These are phyloP conservation scores for Sesamia inferens DNA, from an alignment of 2,888 invertebrate genomes.

Conservation along the genomic window DNA sequence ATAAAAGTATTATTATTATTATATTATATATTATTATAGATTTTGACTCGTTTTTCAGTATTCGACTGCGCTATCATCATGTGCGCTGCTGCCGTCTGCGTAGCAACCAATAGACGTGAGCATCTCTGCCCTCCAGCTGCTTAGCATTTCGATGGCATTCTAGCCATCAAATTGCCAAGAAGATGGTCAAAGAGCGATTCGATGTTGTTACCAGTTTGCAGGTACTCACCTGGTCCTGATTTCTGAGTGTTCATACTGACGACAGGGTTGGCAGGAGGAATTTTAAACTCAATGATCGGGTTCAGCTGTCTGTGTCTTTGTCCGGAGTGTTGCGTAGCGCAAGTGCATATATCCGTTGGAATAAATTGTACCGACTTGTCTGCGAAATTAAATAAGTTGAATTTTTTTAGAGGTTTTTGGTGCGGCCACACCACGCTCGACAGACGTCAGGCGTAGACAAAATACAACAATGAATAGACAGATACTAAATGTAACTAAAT, in stretches of 20 bases:
- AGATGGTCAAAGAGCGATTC: neutral
- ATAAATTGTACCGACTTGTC: slow-evolving; percentile 1
- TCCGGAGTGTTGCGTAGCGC: slow-evolving; percentile 37
- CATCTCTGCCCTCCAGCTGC: no score
- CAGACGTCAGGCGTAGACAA: neutral
- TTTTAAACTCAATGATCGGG: neutral
- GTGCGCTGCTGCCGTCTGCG: no score
- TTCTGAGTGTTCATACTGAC: slow-evolving; percentile 32
- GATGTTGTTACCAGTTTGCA: neutral
- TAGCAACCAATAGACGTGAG: no score
- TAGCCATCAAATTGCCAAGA: neutral
- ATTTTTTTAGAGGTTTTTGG: neutral
- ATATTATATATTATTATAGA: no score
- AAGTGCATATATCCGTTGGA: slow-evolving; percentile 12
- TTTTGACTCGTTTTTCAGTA: no score
- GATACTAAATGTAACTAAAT: no score
- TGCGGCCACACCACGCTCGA: neutral
- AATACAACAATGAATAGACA: no score
- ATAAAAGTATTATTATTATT: no score
- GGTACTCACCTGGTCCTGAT: slow-evolving; percentile 6
- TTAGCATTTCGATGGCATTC: neutral
- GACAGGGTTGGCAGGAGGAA: neutral
- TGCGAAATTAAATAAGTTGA: slow-evolving; percentile 1
- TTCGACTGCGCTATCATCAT: no score
- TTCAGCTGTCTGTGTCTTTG: rapidly evolving